Evolutionary conservation across 1,140 invertebrate genomes (phyloP).

Genomic region (Diorhabda elongata): DNA sequence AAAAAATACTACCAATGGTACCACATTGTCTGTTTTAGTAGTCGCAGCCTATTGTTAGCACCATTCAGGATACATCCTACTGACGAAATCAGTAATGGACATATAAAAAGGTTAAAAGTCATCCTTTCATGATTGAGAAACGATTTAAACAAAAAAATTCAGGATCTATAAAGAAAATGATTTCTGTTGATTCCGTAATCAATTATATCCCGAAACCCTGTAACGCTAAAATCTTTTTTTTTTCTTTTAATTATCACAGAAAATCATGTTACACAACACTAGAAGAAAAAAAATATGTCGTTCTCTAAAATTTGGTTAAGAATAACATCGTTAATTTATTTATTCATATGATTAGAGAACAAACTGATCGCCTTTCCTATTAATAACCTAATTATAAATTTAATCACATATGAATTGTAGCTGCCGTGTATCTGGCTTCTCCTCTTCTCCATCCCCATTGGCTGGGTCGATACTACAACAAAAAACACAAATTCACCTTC

Average conservation of each 20-base stretch:
- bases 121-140: too few species aligned
- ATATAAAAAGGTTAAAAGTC: too few species aligned
- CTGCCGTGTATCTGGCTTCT: slow-evolving; percentile 86
- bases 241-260: neutral
- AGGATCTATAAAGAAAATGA: too few species aligned
- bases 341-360: neutral
- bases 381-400: neutral
- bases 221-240: too few species aligned
- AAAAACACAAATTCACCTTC: slow-evolving; percentile 60
- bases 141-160: too few species aligned
- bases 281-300: neutral
- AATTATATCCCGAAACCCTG: too few species aligned
- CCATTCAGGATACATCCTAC: too few species aligned
- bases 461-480: slow-evolving; percentile 85
- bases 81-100: too few species aligned
- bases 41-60: too few species aligned
- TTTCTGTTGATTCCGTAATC: too few species aligned
- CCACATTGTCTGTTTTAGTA: too few species aligned
- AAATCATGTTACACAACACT: slow-evolving; percentile 1
- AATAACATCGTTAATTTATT: neutral
- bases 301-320: neutral
- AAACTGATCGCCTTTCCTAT: neutral
- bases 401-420: slow-evolving; percentile 84
- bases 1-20: too few species aligned
- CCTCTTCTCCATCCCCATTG: slow-evolving; percentile 86